Evolutionary conservation across 1,140 invertebrate genomes (phyloP).

Genomic region (Achatina immaculata): DNA sequence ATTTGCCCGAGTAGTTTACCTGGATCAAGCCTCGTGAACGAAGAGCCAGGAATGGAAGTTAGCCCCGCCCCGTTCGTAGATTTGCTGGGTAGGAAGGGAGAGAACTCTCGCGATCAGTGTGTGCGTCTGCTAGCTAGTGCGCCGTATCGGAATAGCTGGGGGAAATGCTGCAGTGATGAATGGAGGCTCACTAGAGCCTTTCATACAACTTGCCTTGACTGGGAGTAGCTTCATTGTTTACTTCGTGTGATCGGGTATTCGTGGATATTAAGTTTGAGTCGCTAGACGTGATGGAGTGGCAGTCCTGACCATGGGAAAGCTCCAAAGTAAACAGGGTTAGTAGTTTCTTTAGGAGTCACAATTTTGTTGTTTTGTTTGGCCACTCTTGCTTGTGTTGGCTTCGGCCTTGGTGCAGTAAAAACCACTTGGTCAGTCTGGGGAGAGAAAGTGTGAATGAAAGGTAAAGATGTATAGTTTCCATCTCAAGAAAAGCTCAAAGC

Average conservation of each 20-base stretch:
- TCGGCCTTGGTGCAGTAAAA: too few species aligned
- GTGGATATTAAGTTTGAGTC: not conserved
- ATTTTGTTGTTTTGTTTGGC: too few species aligned
- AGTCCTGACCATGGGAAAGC: conserved; percentile 12
- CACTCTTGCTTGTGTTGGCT: too few species aligned
- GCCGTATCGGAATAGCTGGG: not conserved
- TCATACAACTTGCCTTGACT: not conserved
- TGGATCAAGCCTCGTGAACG: not conserved
- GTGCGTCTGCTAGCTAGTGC: not conserved
- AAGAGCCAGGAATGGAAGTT: not conserved
- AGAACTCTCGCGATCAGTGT: not conserved
- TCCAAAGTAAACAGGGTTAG: conserved; percentile 21
- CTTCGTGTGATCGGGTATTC: not conserved
- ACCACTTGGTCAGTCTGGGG: too few species aligned
- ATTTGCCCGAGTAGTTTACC: too few species aligned
- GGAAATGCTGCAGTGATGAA: not conserved
- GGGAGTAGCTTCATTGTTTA: not conserved
- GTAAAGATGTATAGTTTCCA: too few species aligned
- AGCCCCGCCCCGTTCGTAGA: not conserved
- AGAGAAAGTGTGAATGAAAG: too few species aligned
- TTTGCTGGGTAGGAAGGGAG: not conserved
- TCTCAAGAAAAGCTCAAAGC: too few species aligned
- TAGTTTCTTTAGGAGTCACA: too few species aligned
- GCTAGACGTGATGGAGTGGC: not conserved
- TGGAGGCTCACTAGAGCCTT: not conserved